Evolutionary conservation across 2,797 vertebrate species (phyloP).

Genomic region (Lophius americanus): DNA sequence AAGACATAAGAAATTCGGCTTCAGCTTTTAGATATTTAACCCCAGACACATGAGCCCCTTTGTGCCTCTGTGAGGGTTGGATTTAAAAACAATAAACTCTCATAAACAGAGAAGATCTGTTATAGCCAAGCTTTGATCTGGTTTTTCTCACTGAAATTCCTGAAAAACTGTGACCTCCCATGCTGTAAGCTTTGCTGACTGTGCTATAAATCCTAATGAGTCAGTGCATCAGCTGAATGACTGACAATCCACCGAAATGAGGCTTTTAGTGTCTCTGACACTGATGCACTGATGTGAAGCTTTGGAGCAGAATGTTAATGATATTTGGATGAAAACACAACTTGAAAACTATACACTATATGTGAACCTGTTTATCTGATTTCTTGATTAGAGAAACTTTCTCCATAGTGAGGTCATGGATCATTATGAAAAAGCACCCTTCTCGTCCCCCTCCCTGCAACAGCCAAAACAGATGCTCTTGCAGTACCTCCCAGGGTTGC

Average conservation of each 20-base stretch:
- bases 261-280: background rate
- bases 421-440: background rate
- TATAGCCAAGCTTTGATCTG: constrained; percentile 31
- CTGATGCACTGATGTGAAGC: constrained; percentile 1
- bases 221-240: constrained; percentile 36
- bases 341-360: constrained; percentile 1
- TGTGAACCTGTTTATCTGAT: background rate
- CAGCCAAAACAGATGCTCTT: constrained; percentile 40
- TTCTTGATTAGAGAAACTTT: constrained; percentile 24
- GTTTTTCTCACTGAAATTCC: constrained; percentile 1
- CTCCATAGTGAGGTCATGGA: constrained; percentile 2
- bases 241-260: constrained; percentile 4
- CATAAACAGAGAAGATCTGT: constrained; percentile 33
- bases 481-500: constrained; percentile 23
- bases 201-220: constrained; percentile 36
- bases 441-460: constrained; percentile 35
- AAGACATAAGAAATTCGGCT: constrained; percentile 2
- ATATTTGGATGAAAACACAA: background rate
- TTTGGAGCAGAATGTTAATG: background rate
- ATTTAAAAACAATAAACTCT: constrained; percentile 11
- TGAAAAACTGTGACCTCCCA: constrained; percentile 22
- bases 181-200: constrained; percentile 10
- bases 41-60: constrained; percentile 11
- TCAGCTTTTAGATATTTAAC: constrained; percentile 30
- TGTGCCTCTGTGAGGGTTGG: constrained; percentile 2